Evolutionary conservation across 2,113 vertebrate genomes (phyloP), one percentile per base, ranked within the genome.

Genomic region (Prochilodus magdalenae): DNA sequence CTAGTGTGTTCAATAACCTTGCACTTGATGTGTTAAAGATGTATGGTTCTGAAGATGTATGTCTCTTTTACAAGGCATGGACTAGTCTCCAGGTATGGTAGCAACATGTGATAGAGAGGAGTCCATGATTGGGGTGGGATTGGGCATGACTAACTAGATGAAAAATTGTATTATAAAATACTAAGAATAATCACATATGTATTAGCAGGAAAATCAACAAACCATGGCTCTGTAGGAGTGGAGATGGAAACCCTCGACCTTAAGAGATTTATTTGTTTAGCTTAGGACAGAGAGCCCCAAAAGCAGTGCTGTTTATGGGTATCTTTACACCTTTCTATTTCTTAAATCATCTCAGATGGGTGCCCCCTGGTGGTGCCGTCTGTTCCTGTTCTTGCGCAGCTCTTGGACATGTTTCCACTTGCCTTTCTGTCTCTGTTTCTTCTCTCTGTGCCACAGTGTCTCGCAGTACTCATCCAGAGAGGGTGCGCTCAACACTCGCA

Each of bases 371-470:
- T 97, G 96, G 87, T 99, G 97, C 65, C 98, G 92, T 83, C 98
- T 92, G 85, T 98, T 99, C 79, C 98, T 89, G 86, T 92, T 98
- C 90, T 99, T 99, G 90, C 97, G 98, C 87, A 97, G 93, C 87
- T 99, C 98, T 90, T 99, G 97, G 59, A 96, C 91, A 67, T 98
- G 97, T 88, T 99, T 99, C 98, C 98, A 99, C 79, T 99, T 99
- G 11, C 95, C 91, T 84, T 80, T 93, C 89, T 89, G 90, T 80
- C 92, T 93, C 8, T 94, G 93, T 88, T 95, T 97, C 89, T 90
- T 98, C 87, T 94, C 96, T 67, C 93, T 88, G 83, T 96, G 93
- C 98, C 98, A 99, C 90, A 99, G 95, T 49, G 96, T 96, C 84
- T 99, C 96, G 13, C 98, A 99, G 92, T 98, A 99, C 88, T 99